Percentiles rank a stretch among this genome's conserved stretches.
Conservation (phyloP, 1,140 invertebrate genomes). For the Drosophila mayri region DNA sequence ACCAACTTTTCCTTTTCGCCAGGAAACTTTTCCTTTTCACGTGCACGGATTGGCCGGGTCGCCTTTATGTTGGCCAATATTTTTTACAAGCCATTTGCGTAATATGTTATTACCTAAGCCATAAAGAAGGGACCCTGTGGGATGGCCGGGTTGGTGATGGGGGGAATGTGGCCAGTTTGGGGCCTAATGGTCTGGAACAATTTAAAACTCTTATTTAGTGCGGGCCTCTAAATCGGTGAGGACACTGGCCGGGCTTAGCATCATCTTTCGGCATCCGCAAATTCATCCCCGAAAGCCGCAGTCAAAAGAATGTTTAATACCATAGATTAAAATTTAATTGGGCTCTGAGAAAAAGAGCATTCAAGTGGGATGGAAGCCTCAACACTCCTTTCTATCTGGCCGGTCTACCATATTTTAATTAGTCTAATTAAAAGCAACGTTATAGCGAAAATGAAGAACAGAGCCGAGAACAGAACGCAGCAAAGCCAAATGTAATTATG, state of each 20-base stretch:
- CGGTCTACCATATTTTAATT: constrained; percentile 59
- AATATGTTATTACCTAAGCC: constrained; percentile 63
- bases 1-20: constrained; percentile 27
- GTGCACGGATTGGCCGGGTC: constrained; percentile 7
- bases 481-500: constrained; percentile 57
- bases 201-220: constrained; percentile 56
- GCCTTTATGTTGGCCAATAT: constrained; percentile 42
- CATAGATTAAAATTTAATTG: constrained; percentile 63
- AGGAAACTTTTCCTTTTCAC: constrained; percentile 45
- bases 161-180: constrained; percentile 15
- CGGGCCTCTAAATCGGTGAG: constrained; percentile 1
- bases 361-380: constrained; percentile 22
- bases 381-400: constrained; percentile 10
- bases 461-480: constrained; percentile 30
- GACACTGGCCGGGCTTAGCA: constrained; percentile 20
- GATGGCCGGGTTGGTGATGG: background rate
- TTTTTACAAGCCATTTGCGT: constrained; percentile 64
- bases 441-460: constrained; percentile 44
- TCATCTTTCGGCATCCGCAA: constrained; percentile 20
- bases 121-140: constrained; percentile 45
- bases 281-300: constrained; percentile 35
- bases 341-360: constrained; percentile 40
- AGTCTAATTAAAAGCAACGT: constrained; percentile 60
- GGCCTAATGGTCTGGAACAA: constrained; percentile 53
- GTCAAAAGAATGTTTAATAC: constrained; percentile 51